These are phyloP conservation scores for Pandemis corylana DNA, from an alignment of 2,888 invertebrate genomes.

Conservation along the genomic window DNA sequence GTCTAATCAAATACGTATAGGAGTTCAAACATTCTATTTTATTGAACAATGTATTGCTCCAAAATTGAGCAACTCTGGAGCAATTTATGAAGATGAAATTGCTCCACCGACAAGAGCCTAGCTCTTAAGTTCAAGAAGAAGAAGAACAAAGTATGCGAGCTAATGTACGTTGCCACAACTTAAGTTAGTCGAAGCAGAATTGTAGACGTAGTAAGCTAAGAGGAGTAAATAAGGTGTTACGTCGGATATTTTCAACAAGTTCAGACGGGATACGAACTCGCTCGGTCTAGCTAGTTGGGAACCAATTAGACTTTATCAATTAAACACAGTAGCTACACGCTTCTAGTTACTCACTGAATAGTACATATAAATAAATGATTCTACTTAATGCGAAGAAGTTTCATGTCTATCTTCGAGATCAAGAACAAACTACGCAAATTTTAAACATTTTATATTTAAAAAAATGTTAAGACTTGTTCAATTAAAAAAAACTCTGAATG, in stretches of 20 bases:
- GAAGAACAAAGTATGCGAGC: conserved; percentile 15
- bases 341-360: too few relatives aligned
- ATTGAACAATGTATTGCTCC: conserved; percentile 30
- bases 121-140: too few relatives aligned
- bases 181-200: neutral
- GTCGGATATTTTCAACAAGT: conserved; percentile 36
- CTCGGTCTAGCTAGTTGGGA: conserved; percentile 29
- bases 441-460: too few relatives aligned
- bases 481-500: too few relatives aligned
- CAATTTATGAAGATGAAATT: too few relatives aligned
- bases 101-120: too few relatives aligned
- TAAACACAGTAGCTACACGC: neutral
- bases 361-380: too few relatives aligned
- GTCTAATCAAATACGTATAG: conserved; percentile 27
- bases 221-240: conserved; percentile 30
- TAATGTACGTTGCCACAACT: neutral
- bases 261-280: conserved; percentile 20
- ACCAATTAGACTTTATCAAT: conserved; percentile 31
- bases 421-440: too few relatives aligned
- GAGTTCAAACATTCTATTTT: conserved; percentile 15
- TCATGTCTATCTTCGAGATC: too few relatives aligned
- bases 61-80: too few relatives aligned
- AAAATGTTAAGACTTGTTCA: too few relatives aligned
- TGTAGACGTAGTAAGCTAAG: conserved; percentile 8
- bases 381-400: too few relatives aligned